A percentile compares a stretch with the other conserved stretches of the same genome.
Conservation (phyloP, 2,888 invertebrate species). For the Vesta saturnalis region DNA sequence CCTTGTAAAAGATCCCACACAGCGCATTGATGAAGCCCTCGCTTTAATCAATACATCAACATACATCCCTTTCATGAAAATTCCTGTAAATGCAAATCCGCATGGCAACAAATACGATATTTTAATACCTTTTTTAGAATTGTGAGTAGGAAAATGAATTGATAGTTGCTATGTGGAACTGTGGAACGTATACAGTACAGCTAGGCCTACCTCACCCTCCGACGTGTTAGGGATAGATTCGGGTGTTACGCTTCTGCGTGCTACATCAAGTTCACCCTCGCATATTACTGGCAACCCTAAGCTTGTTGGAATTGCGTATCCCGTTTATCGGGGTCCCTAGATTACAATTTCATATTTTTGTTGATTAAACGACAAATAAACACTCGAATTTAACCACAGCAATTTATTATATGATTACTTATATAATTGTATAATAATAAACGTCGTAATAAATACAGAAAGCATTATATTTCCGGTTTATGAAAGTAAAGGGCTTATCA, state of each 20-base stretch:
- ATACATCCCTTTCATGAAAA: constrained; percentile 29
- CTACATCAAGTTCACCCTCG: constrained; percentile 20
- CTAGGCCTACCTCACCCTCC: constrained; percentile 36
- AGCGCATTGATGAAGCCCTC: constrained; percentile 29
- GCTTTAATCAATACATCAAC: constrained; percentile 36
- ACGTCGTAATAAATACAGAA: too few relatives aligned
- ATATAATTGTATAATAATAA: background rate
- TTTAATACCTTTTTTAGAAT: constrained; percentile 26
- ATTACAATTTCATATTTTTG: constrained; percentile 19
- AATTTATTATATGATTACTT: too few relatives aligned
- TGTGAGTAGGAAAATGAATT: constrained; percentile 5
- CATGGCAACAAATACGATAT: constrained; percentile 30
- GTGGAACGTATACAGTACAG: too few relatives aligned
- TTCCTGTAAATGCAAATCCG: constrained; percentile 31
- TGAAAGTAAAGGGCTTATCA: too few relatives aligned
- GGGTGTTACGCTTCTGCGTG: constrained; percentile 14
- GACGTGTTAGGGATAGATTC: constrained; percentile 26
- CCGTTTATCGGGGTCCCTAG: constrained; percentile 18
- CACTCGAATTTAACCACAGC: background rate
- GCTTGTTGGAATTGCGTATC: constrained; percentile 24
- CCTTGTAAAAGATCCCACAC: constrained; percentile 36
- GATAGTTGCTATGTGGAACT: constrained; percentile 20
- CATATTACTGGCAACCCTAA: constrained; percentile 31
- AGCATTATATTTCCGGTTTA: too few relatives aligned
- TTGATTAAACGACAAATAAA: constrained; percentile 5